A percentile compares a stretch with the other conserved stretches of the same genome.
Conservation (phyloP, 2,888 invertebrate species). For the Tachina grossa region DNA sequence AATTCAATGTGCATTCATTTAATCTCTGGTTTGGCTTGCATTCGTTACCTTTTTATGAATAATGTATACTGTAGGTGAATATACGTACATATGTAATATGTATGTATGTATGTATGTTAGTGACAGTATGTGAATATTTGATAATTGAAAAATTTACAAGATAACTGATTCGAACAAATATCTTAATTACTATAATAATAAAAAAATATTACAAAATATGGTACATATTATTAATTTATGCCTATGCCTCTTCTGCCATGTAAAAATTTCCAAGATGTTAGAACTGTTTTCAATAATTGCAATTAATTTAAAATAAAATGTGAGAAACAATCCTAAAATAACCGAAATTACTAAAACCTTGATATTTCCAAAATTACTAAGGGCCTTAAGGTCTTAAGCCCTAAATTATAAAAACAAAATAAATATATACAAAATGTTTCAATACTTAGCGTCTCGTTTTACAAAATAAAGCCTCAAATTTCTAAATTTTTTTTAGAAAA, state of each 20-base stretch:
- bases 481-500: too few species aligned
- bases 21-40: neutral
- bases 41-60: neutral
- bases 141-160: neutral
- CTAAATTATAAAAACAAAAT: too few species aligned
- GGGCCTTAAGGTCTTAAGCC: too few species aligned
- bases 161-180: neutral
- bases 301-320: too few species aligned
- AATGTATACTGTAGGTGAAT: neutral
- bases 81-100: too few species aligned
- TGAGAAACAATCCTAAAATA: too few species aligned
- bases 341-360: too few species aligned
- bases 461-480: too few species aligned
- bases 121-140: neutral
- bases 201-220: neutral
- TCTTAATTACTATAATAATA: neutral
- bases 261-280: neutral
- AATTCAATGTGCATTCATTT: conserved; percentile 23
- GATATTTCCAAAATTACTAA: too few species aligned
- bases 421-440: too few species aligned
- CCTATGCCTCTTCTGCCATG: neutral
- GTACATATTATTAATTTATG: neutral
- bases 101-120: too few species aligned
- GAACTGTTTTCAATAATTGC: neutral
- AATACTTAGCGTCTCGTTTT: too few species aligned